Evolutionary conservation across 2,113 vertebrate species (phyloP), one percentile per base, ranked within the genome.

Genomic region (Sarotherodon lohbergeri): DNA sequence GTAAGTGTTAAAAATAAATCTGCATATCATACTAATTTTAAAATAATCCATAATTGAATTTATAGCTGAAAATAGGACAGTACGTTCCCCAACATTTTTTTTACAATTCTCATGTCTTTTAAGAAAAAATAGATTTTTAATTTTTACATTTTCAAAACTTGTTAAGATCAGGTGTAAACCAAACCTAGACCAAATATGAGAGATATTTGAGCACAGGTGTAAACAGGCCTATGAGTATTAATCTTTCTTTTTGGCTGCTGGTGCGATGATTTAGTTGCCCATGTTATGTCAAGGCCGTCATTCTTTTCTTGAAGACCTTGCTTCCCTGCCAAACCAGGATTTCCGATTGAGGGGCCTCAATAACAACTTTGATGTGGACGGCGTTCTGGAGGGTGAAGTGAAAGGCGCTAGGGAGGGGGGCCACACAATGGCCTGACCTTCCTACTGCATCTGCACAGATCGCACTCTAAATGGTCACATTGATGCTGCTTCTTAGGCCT

Each of bases 311-410:
- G 81, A 91, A 92, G 81, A 87, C 91, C 82, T 86, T 76, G 39
- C 84, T 92, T 93, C 91, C 94, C 92, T 93, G 94, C 94, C 95
- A 95, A 93, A 93, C 91, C 95, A 32, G 96, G 93, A 93, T 96
- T 96, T 96, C 95, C 95, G 95, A 95, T 93, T 73, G 63, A 92
- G 91, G 91, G 87, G 89, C 84, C 90, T 95, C 95, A 95, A 94
- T 95, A 91, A 89, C 88, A 94, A 95, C 96, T 96, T 96, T 96
- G 95, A 96, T 96, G 95, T 95, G 94, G 89, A 94, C 66, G 59
- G 86, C 91, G 84, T 91, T 89, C 91, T 89, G 86, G 90, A 92
- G 90, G 88, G 92, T 89, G 85, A 91, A 93, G 89, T 91, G 93
- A 95, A 94, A 93, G 91, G 94, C 92, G 7, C 68, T 87, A 87